Evolutionary conservation across 2,797 vertebrate species (phyloP), one percentile per base, ranked within the genome.

Genomic region (Microctenopoma stevenorrisi): DNA sequence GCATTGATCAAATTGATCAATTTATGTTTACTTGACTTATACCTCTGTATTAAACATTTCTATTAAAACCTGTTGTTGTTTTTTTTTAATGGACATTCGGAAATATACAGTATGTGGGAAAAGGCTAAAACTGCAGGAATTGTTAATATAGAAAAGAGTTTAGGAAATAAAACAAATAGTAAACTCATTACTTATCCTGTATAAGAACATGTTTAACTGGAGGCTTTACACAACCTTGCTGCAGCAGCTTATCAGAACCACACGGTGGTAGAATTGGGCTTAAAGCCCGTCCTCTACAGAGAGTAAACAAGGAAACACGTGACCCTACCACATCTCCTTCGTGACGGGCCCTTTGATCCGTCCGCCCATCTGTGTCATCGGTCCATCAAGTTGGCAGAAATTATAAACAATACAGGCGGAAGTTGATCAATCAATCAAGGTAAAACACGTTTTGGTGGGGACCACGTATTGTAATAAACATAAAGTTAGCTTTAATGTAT

Each of bases 281-380:
- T 60, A 52, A 66, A 66, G 28, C 60, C 49, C 3, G 2, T 64
- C 22, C n/a, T 12, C 25, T n/a, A 5, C 4, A 22, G 10, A 80
- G 76, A 43, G 89, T 93, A 93, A 92, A 94, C 88, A 94, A 88
- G 80, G 78, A 88, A 84, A 71, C 93, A 93, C 85, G 92, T 94
- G 91, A 94, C 85, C 33, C 0, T 4, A 3, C 60, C 52, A 75
- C 53, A 79, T 49, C 79, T 49, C 78, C 22, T 60, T 63, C 76
- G 52, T 84, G 83, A 80, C 69, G 74, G 38, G 54, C 63, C 59
- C 35, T 42, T 44, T 42, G 68, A 73, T 82, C 67, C 44, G 52
- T 47, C 76, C 73, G 61, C 73, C 81, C 81, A 68, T 75, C 78
- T 76, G 48, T 71, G 69, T 50, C 60, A 40, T 18, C 10, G 33